These are phyloP conservation scores for Patella depressa DNA, from an alignment of 2,888 invertebrate species.

Conservation along the genomic window DNA sequence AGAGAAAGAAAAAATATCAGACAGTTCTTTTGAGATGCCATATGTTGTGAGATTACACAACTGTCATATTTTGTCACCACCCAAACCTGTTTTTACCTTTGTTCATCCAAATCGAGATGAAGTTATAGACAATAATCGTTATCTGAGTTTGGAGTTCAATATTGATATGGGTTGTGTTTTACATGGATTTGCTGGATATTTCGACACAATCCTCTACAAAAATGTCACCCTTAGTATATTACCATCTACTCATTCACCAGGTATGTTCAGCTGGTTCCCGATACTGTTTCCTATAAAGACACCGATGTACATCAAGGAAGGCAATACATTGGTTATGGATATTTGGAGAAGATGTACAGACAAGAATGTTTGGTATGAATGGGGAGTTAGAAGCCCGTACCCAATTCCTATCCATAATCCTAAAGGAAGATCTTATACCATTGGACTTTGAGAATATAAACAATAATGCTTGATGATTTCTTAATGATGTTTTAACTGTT, in stretches of 20 bases:
- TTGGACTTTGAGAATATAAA: slow-evolving; percentile 74
- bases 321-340: slow-evolving; percentile 81
- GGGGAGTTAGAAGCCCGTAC: slow-evolving; percentile 81
- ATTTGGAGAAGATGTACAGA: slow-evolving; percentile 88
- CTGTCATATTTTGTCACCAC: slow-evolving; percentile 82
- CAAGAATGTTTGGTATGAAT: slow-evolving; percentile 96
- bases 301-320: slow-evolving; percentile 81
- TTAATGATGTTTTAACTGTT: no score
- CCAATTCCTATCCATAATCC: slow-evolving; percentile 79
- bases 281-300: slow-evolving; percentile 92
- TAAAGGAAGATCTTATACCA: slow-evolving; percentile 82
- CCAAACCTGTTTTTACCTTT: slow-evolving; percentile 87
- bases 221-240: slow-evolving; percentile 89
- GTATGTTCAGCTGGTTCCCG: slow-evolving; percentile 99
- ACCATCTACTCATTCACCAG: slow-evolving; percentile 88
- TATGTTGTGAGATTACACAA: slow-evolving; percentile 95
- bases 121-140: slow-evolving; percentile 79
- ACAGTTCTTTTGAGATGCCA: slow-evolving; percentile 82
- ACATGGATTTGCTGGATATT: slow-evolving; percentile 97
- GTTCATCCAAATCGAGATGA: slow-evolving; percentile 84
- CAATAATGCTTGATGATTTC: no score
- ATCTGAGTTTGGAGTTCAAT: slow-evolving; percentile 79
- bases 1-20: slow-evolving; percentile 63
- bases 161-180: slow-evolving; percentile 84
- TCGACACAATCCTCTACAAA: slow-evolving; percentile 89